Conservation (phyloP, 2,888 invertebrate genomes). For the Orthosia cruda region DNA sequence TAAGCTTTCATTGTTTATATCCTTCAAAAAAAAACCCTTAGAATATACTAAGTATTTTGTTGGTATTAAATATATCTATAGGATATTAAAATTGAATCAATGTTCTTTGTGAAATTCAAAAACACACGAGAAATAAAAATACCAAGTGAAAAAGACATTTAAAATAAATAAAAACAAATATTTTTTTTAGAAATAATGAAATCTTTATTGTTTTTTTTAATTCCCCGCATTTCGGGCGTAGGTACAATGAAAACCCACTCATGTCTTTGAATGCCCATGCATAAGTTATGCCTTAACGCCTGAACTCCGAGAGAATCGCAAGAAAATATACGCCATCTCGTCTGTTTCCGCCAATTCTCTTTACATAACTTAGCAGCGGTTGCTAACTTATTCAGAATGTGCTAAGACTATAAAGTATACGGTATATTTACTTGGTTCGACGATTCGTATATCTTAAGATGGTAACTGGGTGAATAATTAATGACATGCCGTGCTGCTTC, state of each 20-base stretch:
- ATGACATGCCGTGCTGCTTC: neutral
- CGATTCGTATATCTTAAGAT: constrained; percentile 7
- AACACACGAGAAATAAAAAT: no score
- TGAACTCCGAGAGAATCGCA: constrained; percentile 14
- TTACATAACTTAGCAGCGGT: constrained; percentile 13
- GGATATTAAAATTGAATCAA: no score
- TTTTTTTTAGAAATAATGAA: neutral
- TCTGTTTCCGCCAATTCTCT: constrained; percentile 29
- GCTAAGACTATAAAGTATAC: constrained; percentile 16
- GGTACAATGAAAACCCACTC: neutral
- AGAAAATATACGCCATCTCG: constrained; percentile 19
- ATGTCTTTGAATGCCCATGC: constrained; percentile 6
- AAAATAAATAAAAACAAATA: neutral
- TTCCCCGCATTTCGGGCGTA: neutral
- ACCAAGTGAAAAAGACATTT: neutral
- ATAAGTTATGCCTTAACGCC: constrained; percentile 15
- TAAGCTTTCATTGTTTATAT: no score
- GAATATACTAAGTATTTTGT: no score
- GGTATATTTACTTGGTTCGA: constrained; percentile 12
- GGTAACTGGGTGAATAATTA: neutral
- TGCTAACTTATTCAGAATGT: constrained; percentile 24
- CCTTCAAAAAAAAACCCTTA: no score
- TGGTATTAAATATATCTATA: no score
- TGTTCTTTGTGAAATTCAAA: no score
- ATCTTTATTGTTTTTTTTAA: neutral